phyloP scores from a whole-genome alignment of 1,140 invertebrate species.

The Chironomus striatipennis region DNA sequence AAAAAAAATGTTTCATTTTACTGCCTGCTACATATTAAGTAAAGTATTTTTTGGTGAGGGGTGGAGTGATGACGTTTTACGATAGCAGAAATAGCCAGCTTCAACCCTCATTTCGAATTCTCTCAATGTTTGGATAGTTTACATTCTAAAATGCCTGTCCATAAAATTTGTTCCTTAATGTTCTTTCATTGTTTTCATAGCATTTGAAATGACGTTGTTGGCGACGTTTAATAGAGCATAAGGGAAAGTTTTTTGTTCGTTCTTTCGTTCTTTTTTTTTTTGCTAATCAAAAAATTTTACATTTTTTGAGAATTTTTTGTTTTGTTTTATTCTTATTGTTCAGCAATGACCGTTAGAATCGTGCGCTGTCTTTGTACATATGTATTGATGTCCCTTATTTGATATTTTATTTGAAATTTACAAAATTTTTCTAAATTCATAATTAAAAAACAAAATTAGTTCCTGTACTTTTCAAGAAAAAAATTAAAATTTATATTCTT shows the following conservation, averaged over 20 bases:
- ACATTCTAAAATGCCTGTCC: slow-evolving; percentile 16
- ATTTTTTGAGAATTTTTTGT: too few species aligned
- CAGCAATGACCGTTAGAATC: background rate
- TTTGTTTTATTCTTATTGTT: background rate
- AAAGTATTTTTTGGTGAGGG: background rate
- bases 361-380: too few species aligned
- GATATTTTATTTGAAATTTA: too few species aligned
- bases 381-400: too few species aligned
- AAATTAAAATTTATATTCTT: too few species aligned
- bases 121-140: slow-evolving; percentile 14
- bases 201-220: background rate
- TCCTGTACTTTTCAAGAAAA: too few species aligned
- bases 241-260: slow-evolving; percentile 3
- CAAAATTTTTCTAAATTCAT: too few species aligned
- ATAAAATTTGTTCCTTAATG: background rate
- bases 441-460: too few species aligned
- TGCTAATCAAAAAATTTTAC: background rate
- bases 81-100: background rate
- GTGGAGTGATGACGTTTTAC: background rate
- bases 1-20: too few species aligned
- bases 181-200: background rate
- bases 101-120: background rate
- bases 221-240: background rate
- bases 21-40: too few species aligned
- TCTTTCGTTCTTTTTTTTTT: too few species aligned